These are phyloP conservation scores for Phaetusa simplex DNA, from an alignment of 2,113 vertebrate species.

Conservation along the genomic window DNA sequence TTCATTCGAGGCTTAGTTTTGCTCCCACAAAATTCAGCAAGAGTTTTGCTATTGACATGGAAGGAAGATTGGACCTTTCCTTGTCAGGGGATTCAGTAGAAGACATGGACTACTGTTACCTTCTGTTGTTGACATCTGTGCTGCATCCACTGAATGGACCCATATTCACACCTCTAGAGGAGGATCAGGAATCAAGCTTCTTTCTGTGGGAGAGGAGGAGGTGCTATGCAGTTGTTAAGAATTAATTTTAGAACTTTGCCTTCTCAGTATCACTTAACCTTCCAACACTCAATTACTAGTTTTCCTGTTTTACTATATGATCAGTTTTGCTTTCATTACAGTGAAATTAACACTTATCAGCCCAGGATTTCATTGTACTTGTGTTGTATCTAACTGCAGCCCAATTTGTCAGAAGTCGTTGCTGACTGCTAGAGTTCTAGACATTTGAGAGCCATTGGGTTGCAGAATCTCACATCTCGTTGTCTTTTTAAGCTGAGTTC, in stretches of 20 bases:
- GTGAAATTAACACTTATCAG: background rate
- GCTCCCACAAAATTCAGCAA: background rate
- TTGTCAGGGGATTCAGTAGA: background rate
- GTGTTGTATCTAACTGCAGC: background rate
- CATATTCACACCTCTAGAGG: background rate
- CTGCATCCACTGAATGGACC: background rate
- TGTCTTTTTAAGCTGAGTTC: background rate
- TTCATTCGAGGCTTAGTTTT: background rate
- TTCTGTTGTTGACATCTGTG: accelerated
- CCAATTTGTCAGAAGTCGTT: background rate
- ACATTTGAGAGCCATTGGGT: background rate
- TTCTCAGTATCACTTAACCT: background rate
- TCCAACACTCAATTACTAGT: background rate
- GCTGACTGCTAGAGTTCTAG: background rate
- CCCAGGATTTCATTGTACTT: background rate
- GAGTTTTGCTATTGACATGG: background rate
- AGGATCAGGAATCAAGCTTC: background rate
- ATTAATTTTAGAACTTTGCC: background rate
- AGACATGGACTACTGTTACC: accelerated
- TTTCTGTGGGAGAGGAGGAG: background rate
- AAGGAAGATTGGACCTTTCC: background rate
- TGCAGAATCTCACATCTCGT: background rate
- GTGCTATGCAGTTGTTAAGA: background rate
- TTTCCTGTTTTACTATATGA: background rate
- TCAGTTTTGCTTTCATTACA: background rate